Evolutionary conservation across 2,888 invertebrate species (phyloP).

Genomic region (Alitta virens): DNA sequence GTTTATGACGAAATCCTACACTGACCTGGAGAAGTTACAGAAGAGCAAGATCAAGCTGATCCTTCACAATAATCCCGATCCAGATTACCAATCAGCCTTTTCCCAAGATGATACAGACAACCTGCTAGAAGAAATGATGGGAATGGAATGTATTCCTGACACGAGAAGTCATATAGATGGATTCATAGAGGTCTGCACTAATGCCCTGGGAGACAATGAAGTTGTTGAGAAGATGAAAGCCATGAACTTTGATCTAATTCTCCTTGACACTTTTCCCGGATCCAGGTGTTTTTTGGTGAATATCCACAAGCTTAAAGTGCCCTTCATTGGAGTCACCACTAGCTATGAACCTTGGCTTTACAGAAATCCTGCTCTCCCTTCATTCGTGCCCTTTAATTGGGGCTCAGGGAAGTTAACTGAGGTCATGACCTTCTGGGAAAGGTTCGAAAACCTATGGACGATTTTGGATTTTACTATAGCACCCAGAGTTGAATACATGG

Average conservation of each 20-base stretch:
- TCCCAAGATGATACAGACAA: background rate
- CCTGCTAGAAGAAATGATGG: background rate
- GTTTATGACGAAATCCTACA: conserved; percentile 6
- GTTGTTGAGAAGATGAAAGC: conserved; percentile 2
- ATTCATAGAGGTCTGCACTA: conserved; percentile 16
- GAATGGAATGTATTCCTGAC: conserved; percentile 2
- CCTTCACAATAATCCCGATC: background rate
- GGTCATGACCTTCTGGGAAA: conserved; percentile 22
- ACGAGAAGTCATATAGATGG: conserved; percentile 8
- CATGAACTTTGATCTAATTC: conserved; percentile 17
- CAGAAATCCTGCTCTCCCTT: conserved; percentile 21
- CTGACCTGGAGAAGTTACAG: background rate
- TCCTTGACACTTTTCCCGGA: conserved; percentile 19
- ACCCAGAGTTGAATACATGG: conserved; percentile 13
- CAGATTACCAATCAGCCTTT: background rate
- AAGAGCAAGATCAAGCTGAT: conserved; percentile 1
- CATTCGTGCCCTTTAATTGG: conserved; percentile 18
- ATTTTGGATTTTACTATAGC: conserved; percentile 16
- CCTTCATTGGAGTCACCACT: conserved; percentile 18
- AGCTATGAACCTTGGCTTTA: conserved; percentile 24
- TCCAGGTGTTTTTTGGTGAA: conserved; percentile 17
- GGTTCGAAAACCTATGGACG: conserved; percentile 16
- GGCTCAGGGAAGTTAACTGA: conserved; percentile 6
- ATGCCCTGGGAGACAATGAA: conserved; percentile 16
- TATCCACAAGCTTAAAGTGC: conserved; percentile 18